Base-by-base conservation (phyloP, 2,113 vertebrate genomes). In the Oreocharis arfaki region DNA sequence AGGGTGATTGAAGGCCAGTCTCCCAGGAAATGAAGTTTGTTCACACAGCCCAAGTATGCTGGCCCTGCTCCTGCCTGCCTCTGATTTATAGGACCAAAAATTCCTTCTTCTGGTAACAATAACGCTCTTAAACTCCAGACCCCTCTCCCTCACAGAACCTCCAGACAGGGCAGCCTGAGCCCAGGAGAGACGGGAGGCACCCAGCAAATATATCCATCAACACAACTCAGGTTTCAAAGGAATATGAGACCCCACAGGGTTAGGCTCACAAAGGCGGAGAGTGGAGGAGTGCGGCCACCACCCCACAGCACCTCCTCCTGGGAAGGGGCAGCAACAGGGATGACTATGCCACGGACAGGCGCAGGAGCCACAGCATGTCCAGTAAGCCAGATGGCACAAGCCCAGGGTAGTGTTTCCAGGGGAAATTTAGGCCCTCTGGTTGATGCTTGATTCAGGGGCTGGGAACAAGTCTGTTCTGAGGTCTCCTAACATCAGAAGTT, bases 21-120 rank as follows among this genome's bases (percentile, higher is more conserved):
- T 98, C 97, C 97, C 97, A 97, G 97, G 97, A 98, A 98, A 98
- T 98, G 97, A 98, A 97, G 97, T 97, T 97, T 96, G 97, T 97
- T 98, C 98, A 97, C 98, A 98, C 96, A 98, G 94, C 96, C 95
- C 97, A 98, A 97, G 87, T 97, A 98, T 97, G 97, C 96, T 92
- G 91, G 96, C 96, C 95, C 93, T 95, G 96, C 82, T 96, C 87
- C 97, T 97, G 97, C 96, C 96, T 90, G 85, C 69, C 95, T 94
- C 97, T 98, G 97, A 98, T 98, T 98, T 98, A 98, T 98, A 96
- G 96, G 76, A 93, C 96, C 41, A 8, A 97, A 96, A 97, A 97
- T 98, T 97, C 97, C 94, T 97, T 97, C 96, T 96, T 97, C 85
- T 1, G 57, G 97, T 95, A 98, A 98, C 97, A 98, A 98, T 97